Base-by-base conservation (phyloP, 1,140 invertebrate species). In the Doryteuthis pealeii region DNA sequence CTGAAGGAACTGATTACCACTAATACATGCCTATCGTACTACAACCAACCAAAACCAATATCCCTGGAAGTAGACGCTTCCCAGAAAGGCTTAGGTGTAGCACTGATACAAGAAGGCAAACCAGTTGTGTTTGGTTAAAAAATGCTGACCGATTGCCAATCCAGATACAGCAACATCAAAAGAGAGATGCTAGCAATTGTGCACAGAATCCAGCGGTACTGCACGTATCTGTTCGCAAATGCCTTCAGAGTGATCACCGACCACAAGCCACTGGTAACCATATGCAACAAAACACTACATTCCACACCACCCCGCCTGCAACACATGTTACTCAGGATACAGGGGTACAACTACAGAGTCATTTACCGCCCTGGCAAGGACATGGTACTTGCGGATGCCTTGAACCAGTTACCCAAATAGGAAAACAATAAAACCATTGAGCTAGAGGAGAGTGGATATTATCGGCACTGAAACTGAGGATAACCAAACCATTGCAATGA, bases 181-280 rank as follows among this genome's bases (percentile, higher is more conserved):
- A 67, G 88, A 80, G 90, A 91, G 82, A 89, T 88, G 6, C 77
- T 89, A 22, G 88, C 88, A 6, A 85, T 91, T 10, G 74, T 90
- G 2, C 91, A 86, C 82, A 87, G 85, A 2, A 84, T 90, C 22
- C 81, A 85, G 70, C 86, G 88, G 76, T 91, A 91, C 82, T 84
- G 89, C 40, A 79, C 89, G 49, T 91, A 89, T 77, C 69, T 90
- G 4, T 89, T 77, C 85, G 28, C 32, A 75, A 31, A 80, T 54
- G 70, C 76, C 22, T 74, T 78, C 12, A 49, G 35, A 10, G 71
- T 81, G 15, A 67, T 79, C 31, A 79, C 72, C n/a, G 76, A 81
- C 58, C 77, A 81, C 65, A 79, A 81, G 32, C 78, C 81, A 30
- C 68, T 84, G 30, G 77, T 76, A 4, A 54, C 58, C 1, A 81